phyloP scores from a whole-genome alignment of 1,140 invertebrate genomes.

The Dufourea novaeangliae region DNA sequence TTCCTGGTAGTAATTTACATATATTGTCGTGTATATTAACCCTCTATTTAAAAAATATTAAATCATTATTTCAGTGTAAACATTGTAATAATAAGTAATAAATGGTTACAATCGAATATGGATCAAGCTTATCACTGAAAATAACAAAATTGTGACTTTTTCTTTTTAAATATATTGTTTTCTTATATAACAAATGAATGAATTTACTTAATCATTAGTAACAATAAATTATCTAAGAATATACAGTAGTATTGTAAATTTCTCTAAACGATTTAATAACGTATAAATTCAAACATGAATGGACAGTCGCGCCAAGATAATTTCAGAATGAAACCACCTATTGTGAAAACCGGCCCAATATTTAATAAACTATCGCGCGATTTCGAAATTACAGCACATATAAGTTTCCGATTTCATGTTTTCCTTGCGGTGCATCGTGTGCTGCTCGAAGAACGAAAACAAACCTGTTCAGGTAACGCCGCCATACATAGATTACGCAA shows the following conservation, averaged over 20 bases:
- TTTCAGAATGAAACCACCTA: not conserved
- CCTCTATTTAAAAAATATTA: not conserved
- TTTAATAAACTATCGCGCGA: slow-evolving; percentile 9
- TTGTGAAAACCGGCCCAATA: not conserved
- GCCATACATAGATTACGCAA: slow-evolving; percentile 48
- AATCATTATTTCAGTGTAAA: too few species aligned
- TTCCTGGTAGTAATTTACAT: not conserved
- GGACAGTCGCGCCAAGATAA: not conserved
- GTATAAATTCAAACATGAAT: not conserved
- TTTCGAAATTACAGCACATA: slow-evolving; percentile 14
- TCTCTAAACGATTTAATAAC: not conserved
- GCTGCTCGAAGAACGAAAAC: slow-evolving; percentile 34
- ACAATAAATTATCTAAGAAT: too few species aligned
- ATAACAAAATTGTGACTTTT: too few species aligned
- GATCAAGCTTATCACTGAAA: too few species aligned
- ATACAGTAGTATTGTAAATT: not conserved
- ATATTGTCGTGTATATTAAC: not conserved
- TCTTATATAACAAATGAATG: too few species aligned
- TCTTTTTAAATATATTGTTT: too few species aligned
- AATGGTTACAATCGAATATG: too few species aligned
- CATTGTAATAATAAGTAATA: too few species aligned
- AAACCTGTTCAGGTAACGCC: slow-evolving; percentile 29
- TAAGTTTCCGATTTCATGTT: slow-evolving; percentile 11
- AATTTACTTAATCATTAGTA: too few species aligned
- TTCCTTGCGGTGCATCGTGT: slow-evolving; percentile 8